phyloP scores from a whole-genome alignment of 2,888 invertebrate species.

The Andrena hattorfiana region DNA sequence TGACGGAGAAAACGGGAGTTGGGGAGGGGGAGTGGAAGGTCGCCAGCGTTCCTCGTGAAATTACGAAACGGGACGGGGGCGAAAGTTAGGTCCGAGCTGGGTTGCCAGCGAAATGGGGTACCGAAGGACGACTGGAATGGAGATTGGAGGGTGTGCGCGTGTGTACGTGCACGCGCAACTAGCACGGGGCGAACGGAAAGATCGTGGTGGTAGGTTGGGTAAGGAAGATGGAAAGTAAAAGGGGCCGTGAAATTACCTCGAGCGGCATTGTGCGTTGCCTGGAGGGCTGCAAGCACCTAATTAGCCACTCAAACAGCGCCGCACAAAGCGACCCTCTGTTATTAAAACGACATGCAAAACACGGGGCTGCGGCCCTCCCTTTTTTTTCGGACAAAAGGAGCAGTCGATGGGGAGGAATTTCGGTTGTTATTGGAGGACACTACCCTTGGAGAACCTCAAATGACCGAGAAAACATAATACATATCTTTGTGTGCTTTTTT shows the following conservation, averaged over 20 bases:
- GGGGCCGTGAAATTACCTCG: conserved; percentile 75
- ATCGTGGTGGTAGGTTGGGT: conserved; percentile 20
- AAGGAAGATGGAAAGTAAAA: conserved; percentile 53
- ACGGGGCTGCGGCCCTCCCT: conserved; percentile 15
- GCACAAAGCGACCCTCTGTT: conserved; percentile 77
- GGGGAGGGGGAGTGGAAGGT: background rate
- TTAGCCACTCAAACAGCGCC: conserved; percentile 80
- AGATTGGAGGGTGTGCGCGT: conserved; percentile 47
- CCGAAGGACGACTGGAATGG: conserved; percentile 30
- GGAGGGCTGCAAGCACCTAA: conserved; percentile 77
- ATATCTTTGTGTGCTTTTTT: too few species aligned
- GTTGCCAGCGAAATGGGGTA: conserved; percentile 37
- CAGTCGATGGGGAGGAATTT: conserved; percentile 41
- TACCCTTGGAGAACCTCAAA: background rate
- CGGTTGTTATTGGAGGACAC: background rate
- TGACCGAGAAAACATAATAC: background rate
- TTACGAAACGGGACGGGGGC: conserved; percentile 47
- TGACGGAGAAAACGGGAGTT: background rate
- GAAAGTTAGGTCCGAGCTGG: conserved; percentile 44
- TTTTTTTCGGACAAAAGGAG: conserved; percentile 59
- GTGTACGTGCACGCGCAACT: conserved; percentile 12
- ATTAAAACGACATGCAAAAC: conserved; percentile 78
- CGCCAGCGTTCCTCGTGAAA: conserved; percentile 46
- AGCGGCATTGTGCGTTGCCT: conserved; percentile 73
- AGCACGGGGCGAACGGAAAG: conserved; percentile 1